Evolutionary conservation across 2,797 vertebrate genomes (phyloP).

Genomic region (Darevskia nairensis): DNA sequence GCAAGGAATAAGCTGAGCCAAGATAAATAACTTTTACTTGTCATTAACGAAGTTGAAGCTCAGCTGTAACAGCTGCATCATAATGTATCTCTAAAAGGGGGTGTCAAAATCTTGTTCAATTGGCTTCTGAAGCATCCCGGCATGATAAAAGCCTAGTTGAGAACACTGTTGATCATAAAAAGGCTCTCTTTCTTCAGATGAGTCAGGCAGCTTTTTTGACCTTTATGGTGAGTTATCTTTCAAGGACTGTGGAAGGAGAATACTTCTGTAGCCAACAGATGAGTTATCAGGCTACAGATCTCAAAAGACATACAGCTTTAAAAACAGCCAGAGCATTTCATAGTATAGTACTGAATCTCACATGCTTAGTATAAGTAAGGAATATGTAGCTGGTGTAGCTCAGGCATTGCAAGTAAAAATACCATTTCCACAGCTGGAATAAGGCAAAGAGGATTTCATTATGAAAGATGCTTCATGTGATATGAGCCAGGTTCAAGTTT

Average conservation of each 20-base stretch:
- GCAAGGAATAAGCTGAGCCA: slow-evolving; percentile 35
- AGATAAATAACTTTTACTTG: slow-evolving; percentile 34
- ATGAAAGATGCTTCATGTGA: background rate
- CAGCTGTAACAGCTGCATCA: slow-evolving; percentile 30
- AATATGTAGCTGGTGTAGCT: background rate
- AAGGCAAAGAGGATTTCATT: background rate
- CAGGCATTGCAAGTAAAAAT: background rate
- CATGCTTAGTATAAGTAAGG: background rate
- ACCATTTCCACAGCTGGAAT: background rate
- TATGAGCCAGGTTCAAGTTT: background rate
- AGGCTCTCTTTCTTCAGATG: slow-evolving; percentile 5
- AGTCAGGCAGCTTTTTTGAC: slow-evolving; percentile 15
- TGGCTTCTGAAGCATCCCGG: slow-evolving; percentile 11
- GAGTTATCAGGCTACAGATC: slow-evolving; percentile 1
- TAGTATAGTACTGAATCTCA: background rate
- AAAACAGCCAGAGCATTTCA: background rate
- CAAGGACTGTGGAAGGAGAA: background rate
- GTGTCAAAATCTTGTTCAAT: slow-evolving; percentile 29
- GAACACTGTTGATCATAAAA: background rate
- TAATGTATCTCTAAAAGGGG: slow-evolving; percentile 22
- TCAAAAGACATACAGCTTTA: slow-evolving; percentile 4
- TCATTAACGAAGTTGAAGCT: slow-evolving; percentile 9
- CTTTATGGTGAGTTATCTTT: slow-evolving; percentile 17
- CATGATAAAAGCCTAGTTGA: slow-evolving; percentile 5
- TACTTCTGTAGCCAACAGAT: background rate